A percentile compares a stretch with the other conserved stretches of the same genome.
Conservation (phyloP, 2,113 vertebrate species). For the Sprattus sprattus region DNA sequence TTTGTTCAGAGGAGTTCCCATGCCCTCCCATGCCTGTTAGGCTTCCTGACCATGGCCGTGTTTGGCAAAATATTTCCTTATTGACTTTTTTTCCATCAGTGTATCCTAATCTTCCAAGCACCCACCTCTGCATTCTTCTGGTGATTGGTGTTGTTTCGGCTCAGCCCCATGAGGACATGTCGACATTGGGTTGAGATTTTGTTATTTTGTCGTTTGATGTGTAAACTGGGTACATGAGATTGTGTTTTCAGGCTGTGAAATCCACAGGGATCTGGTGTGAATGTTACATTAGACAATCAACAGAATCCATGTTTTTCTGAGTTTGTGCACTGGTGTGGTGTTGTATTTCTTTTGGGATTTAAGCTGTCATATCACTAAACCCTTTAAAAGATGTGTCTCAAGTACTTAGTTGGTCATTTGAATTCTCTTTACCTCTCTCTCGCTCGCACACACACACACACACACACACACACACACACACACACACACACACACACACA, state of each 20-base stretch:
- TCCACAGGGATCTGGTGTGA: not conserved
- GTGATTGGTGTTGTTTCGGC: not conserved
- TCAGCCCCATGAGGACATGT: not conserved
- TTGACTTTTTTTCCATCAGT: not conserved
- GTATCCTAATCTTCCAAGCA: not conserved
- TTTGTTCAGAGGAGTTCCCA: not conserved
- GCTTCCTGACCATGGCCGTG: not conserved
- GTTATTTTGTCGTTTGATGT: not conserved
- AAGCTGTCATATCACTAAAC: not conserved
- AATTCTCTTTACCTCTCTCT: not conserved
- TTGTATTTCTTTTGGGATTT: not conserved
- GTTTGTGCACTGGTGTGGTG: not conserved
- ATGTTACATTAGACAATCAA: not conserved
- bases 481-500: not conserved
- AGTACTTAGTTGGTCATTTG: not conserved
- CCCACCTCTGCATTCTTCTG: not conserved
- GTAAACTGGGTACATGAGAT: not conserved
- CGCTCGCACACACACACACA: not conserved
- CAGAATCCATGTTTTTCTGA: not conserved
- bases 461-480: constrained; percentile 1
- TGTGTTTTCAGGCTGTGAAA: not conserved
- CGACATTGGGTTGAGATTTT: not conserved
- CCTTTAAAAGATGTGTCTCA: not conserved
- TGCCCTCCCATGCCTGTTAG: not conserved
- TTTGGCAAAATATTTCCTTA: not conserved